Evolutionary conservation across 1,140 invertebrate genomes (phyloP).

Genomic region (Drosophila subpulchrella): DNA sequence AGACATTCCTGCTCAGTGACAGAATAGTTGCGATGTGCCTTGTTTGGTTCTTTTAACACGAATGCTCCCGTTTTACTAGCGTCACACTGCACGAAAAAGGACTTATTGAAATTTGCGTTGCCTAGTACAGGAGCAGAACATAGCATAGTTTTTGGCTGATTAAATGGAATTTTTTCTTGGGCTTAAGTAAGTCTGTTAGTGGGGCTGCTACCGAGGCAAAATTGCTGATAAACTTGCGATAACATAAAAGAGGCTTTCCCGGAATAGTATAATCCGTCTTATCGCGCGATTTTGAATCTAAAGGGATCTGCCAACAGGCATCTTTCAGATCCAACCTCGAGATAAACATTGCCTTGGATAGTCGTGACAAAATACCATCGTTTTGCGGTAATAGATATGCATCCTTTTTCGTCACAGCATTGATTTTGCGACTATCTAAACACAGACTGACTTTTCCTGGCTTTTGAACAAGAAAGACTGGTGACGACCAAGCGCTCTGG

Average conservation of each 20-base stretch:
- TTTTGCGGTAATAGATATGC: no score
- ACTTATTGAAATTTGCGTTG: background rate
- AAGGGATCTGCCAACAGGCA: no score
- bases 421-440: background rate
- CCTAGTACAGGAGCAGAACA: background rate
- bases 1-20: background rate
- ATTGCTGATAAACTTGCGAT: background rate
- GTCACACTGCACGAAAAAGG: background rate
- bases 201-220: background rate
- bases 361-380: no score
- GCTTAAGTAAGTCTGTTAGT: background rate
- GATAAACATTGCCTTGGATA: no score
- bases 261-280: no score
- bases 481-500: background rate
- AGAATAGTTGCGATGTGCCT: background rate
- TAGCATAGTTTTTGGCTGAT: background rate
- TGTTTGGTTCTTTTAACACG: background rate
- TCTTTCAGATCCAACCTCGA: no score
- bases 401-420: background rate
- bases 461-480: background rate
- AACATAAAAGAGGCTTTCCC: background rate
- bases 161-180: background rate
- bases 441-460: background rate
- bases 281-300: no score
- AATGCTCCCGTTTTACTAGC: background rate